Percentiles rank a stretch among this genome's conserved stretches.
Evolutionary conservation across 2,113 vertebrate species (phyloP).

Genomic region (Mohoua ochrocephala): DNA sequence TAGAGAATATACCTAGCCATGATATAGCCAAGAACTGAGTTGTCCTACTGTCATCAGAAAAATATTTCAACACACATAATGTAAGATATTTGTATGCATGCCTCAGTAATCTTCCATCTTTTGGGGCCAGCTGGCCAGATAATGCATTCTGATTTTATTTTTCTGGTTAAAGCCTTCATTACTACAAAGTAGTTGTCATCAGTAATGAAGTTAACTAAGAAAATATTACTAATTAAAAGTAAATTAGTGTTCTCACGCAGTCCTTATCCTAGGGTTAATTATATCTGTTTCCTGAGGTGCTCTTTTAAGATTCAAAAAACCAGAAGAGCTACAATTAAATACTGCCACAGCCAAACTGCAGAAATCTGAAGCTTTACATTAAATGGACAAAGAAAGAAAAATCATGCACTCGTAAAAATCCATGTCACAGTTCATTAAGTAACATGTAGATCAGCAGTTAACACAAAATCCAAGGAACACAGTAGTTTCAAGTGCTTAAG

Average conservation of each 20-base stretch:
- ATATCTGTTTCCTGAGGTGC: neutral
- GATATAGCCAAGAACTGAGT: neutral
- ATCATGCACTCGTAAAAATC: neutral
- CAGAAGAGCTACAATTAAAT: neutral
- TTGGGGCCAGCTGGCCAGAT: neutral
- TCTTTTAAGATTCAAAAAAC: neutral
- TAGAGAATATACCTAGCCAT: neutral
- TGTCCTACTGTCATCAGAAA: neutral
- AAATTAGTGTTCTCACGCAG: neutral
- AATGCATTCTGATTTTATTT: neutral
- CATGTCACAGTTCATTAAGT: neutral
- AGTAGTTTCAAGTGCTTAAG: neutral
- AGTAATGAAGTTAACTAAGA: neutral
- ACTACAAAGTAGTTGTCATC: neutral
- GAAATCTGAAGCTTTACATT: neutral
- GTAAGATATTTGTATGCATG: neutral
- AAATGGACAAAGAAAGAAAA: neutral
- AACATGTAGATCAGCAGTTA: neutral
- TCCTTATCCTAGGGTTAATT: neutral
- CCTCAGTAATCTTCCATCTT: neutral
- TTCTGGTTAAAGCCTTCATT: neutral
- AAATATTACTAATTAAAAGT: neutral
- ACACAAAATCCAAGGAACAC: neutral
- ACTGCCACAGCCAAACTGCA: neutral
- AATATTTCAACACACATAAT: accelerated